Evolutionary conservation across 2,888 invertebrate genomes (phyloP).

Genomic region (Camponotus fellah): DNA sequence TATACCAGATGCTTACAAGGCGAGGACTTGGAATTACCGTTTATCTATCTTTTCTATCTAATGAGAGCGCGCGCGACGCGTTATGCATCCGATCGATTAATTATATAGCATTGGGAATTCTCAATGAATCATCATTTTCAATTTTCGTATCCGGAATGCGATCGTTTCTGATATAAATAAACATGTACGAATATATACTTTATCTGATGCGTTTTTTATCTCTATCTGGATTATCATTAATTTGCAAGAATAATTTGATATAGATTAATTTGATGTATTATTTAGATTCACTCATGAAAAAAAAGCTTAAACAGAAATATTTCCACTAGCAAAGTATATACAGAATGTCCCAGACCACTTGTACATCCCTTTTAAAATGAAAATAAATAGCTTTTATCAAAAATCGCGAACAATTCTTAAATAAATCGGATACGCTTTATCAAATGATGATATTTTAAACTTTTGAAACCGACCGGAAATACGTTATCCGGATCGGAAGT

Average conservation of each 20-base stretch:
- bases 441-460: no score
- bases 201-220: conserved; percentile 30
- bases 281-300: background rate
- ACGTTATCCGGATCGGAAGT: no score
- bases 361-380: no score
- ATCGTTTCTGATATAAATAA: conserved; percentile 12
- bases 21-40: conserved; percentile 80
- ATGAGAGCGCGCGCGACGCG: conserved; percentile 7
- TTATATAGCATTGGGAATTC: background rate
- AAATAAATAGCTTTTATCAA: no score
- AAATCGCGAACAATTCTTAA: no score
- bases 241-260: background rate
- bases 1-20: conserved; percentile 98
- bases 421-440: no score
- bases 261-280: background rate
- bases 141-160: conserved; percentile 2
- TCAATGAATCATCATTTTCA: conserved; percentile 28
- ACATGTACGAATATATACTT: background rate
- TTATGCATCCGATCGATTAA: conserved; percentile 1
- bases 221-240: background rate
- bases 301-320: background rate
- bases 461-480: no score
- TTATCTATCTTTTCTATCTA: background rate
- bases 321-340: no score
- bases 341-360: no score